Base-by-base conservation (phyloP, 1,140 invertebrate genomes). In the Drosophila nebulosa region DNA sequence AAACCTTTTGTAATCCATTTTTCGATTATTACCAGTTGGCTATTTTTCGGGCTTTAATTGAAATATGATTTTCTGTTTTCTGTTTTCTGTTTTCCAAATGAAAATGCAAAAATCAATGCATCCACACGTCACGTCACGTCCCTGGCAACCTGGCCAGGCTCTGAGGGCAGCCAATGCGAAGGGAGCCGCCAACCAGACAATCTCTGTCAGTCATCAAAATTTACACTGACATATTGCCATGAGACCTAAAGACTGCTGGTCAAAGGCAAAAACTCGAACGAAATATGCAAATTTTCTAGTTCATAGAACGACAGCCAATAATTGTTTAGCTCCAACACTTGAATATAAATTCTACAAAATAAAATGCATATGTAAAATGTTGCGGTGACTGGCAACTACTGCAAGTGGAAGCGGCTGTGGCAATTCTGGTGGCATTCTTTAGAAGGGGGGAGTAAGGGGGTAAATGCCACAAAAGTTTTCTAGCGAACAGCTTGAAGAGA, bases 31-130 rank as follows among this genome's bases (percentile, higher is more conserved):
- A 42, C 69, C 52, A 53, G 52, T 73, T 53, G 61, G 53, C 61
- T 66, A 66, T 52, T 64, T 64, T 62, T 60, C 46, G 27, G 26
- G 39, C 75, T 74, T 69, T 85, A 85, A 85, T 86, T 85, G 81
- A 86, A 85, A 86, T 85, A 80, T 85, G 81, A 86, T 80, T 85
- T 77, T 77, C 52, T 18, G 60, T 74, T 58, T 73, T 73, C 18
- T n/a, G n/a, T 80, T 85, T 77, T 77, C 52, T 18, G 60, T 74
- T 58, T 73, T 73, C 18, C 56, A 32, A 55, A 16, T 53, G 46
- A 39, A 52, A 36, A 46, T 46, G 16, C 39, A 46, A 46, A 46
- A 46, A 46, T 46, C 39, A 46, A 46, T 46, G 39, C 39, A 46
- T 46, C 39, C 39, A n/a, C n/a, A n/a, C n/a, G n/a, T n/a, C n/a